Evolutionary conservation across 2,888 invertebrate genomes (phyloP), one percentile per base, ranked within the genome.

Genomic region (Brachyopa scutellaris): DNA sequence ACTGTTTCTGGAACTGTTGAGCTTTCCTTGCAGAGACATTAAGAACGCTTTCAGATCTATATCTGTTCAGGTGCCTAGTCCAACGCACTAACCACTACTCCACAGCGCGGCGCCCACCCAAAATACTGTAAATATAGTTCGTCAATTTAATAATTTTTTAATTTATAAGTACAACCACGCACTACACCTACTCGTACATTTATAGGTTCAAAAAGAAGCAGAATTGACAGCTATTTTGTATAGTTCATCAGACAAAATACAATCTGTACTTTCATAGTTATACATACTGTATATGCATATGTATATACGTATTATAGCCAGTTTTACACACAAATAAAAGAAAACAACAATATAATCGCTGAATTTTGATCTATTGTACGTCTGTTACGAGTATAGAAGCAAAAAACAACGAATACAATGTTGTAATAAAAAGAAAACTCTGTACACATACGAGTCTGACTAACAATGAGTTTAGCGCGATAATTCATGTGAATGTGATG

Each of bases 131-230:
- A 8, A n/a, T 26, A 26, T 23, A 61, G 17, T 45, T 21, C 33
- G 31, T 31, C 45, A 61, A 61, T 45, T 45, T 45, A 33, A 61
- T 42, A 31, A 23, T 57, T 38, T 26, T 38, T 40, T 15, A 13
- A 57, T 23, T 38, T 26, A n/a, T 40, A 57, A 23, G n/a, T 40
- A 40, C 40, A 17, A 42, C 61, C 21, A 61, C 45, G 45, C 45
- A 33, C 21, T 21, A 45, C 61, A 61, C 61, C 61, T 42, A 61
- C 61, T n/a, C n/a, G n/a, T n/a, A n/a, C n/a, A n/a, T n/a, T n/a
- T n/a, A 29, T 45, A 7, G 5, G 8, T 31, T 9, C 31, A 45
- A 19, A 17, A 0, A 21, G 17, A 9, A 2, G 17, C 23, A 15
- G 7, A 45, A 45, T 29, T 19, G 31, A 9, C 31, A 29, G 33